Conservation (phyloP, 2,797 vertebrate genomes). For the Mormyrops attenuatus region DNA sequence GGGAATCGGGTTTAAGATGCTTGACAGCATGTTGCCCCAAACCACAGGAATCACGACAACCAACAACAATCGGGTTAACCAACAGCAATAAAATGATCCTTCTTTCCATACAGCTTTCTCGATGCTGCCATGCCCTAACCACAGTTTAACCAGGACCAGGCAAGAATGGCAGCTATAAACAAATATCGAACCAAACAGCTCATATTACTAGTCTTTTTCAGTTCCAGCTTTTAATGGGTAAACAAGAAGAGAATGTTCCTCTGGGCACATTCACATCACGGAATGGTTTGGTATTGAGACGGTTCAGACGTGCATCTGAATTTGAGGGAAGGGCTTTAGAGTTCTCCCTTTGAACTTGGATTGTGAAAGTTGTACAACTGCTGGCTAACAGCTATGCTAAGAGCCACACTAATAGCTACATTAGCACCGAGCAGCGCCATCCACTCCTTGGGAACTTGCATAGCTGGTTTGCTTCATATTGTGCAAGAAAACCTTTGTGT, state of each 20-base stretch:
- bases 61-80: not conserved
- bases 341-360: not conserved
- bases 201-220: not conserved
- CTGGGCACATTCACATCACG: not conserved
- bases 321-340: not conserved
- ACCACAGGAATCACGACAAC: slow-evolving; percentile 1
- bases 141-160: slow-evolving; percentile 9
- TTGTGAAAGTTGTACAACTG: not conserved
- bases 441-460: not conserved
- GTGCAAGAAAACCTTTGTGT: not conserved
- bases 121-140: not conserved
- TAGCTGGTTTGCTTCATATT: not conserved
- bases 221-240: not conserved
- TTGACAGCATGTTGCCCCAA: not conserved
- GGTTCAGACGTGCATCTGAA: not conserved
- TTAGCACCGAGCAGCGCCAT: not conserved
- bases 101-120: not conserved
- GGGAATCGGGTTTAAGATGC: not conserved
- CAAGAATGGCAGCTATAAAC: slow-evolving; percentile 12
- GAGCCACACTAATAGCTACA: not conserved
- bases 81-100: not conserved
- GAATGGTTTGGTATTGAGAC: not conserved
- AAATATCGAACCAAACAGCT: not conserved
- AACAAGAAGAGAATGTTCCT: not conserved
- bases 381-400: slow-evolving; percentile 2